phyloP scores from a whole-genome alignment of 2,797 vertebrate species.

The Anguilla anguilla region DNA sequence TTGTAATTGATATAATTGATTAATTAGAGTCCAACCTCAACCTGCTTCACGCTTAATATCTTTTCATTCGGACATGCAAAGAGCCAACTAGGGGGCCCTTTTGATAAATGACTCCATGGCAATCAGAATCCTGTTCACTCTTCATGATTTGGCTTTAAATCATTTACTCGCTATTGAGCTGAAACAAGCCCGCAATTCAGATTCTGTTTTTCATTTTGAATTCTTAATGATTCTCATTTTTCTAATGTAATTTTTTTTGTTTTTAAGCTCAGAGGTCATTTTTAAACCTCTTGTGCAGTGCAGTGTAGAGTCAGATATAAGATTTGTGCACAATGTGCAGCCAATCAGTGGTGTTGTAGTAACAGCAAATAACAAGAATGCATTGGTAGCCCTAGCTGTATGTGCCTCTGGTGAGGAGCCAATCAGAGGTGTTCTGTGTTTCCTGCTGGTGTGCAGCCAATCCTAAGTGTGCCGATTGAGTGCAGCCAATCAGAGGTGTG shows the following conservation, averaged over 20 bases:
- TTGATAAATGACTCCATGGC: background rate
- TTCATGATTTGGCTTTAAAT: background rate
- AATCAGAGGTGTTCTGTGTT: background rate
- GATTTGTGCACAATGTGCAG: background rate
- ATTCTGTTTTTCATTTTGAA: background rate
- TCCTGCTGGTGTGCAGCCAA: background rate
- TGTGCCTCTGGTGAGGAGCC: background rate
- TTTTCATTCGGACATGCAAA: conserved; percentile 7
- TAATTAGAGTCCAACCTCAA: conserved; percentile 43
- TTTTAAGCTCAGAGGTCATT: background rate
- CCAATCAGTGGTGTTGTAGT: background rate
- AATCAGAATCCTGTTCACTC: background rate
- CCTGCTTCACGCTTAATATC: conserved; percentile 40
- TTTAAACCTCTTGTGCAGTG: background rate
- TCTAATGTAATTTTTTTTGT: background rate
- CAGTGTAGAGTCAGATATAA: background rate
- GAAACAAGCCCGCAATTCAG: background rate
- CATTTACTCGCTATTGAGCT: background rate
- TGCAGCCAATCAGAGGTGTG: background rate
- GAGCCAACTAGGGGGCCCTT: background rate
- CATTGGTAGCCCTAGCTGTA: background rate
- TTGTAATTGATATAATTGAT: conserved; percentile 50
- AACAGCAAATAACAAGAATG: background rate
- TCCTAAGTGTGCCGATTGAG: background rate
- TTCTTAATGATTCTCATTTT: background rate